phyloP scores from a whole-genome alignment of 2,888 invertebrate species.

The Cantharis flavilabris region DNA sequence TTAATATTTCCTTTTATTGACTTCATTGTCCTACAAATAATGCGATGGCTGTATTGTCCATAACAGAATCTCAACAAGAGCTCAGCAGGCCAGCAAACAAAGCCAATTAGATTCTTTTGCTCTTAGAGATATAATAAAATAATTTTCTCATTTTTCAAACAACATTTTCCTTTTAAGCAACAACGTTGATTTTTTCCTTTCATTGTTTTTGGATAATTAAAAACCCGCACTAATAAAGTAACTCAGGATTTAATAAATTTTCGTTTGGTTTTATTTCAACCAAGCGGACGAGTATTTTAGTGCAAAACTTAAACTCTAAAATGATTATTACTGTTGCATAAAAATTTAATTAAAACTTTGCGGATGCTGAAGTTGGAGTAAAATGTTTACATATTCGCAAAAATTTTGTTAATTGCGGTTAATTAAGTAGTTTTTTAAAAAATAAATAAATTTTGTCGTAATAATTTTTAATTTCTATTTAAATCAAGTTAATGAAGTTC shows the following conservation, averaged over 20 bases:
- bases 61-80: background rate
- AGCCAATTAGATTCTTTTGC: constrained; percentile 6
- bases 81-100: background rate
- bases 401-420: background rate
- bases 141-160: background rate
- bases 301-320: background rate
- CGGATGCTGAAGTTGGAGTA: background rate
- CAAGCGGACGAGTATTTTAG: background rate
- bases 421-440: background rate
- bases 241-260: background rate
- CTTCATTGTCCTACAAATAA: constrained; percentile 2
- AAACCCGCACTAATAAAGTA: background rate
- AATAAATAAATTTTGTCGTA: background rate
- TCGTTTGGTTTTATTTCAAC: background rate
- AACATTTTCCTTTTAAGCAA: background rate
- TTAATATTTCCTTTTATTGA: background rate
- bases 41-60: background rate
- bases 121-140: background rate
- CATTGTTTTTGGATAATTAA: background rate
- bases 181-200: background rate
- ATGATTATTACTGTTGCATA: background rate
- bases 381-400: background rate
- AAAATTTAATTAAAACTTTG: background rate
- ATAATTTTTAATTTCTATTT: background rate
- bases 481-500: background rate